Conservation (phyloP, 2,113 vertebrate genomes). For the Lophius piscatorius region DNA sequence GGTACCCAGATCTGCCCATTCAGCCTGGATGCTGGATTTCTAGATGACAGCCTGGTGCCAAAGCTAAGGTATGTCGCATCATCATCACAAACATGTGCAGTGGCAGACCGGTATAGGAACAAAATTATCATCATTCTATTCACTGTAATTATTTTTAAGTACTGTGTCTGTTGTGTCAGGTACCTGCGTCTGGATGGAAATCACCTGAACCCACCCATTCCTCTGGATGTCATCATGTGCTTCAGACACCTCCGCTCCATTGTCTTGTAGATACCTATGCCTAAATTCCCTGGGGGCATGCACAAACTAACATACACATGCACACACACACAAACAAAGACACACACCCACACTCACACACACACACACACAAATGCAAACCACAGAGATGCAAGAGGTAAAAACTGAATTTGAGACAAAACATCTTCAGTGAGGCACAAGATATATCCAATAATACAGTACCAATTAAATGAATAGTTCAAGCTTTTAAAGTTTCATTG, state of each 20-base stretch:
- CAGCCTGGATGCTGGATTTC: conserved; percentile 52
- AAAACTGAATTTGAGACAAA: neutral
- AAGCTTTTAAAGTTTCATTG: conserved; percentile 10
- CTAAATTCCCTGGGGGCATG: neutral
- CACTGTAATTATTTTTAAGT: neutral
- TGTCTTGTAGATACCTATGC: conserved; percentile 81
- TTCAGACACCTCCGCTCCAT: conserved; percentile 94
- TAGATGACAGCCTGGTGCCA: conserved; percentile 77
- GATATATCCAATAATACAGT: conserved; percentile 10
- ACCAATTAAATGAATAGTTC: conserved; percentile 17
- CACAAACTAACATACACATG: conserved; percentile 2
- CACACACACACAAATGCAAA: neutral
- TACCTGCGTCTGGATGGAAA: conserved; percentile 96
- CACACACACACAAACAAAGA: neutral
- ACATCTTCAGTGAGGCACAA: conserved; percentile 10
- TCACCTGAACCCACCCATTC: conserved; percentile 89
- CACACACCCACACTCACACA: neutral
- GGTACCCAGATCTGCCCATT: conserved; percentile 91
- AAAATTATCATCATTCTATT: neutral
- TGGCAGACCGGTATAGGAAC: conserved; percentile 3
- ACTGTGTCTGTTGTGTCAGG: conserved; percentile 71
- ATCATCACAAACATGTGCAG: neutral
- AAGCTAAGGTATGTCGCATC: conserved; percentile 80
- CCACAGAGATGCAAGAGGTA: too few relatives aligned
- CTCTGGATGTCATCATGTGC: conserved; percentile 94